These are phyloP conservation scores for Drosophila setifemur DNA, from an alignment of 1,140 invertebrate species.

Conservation along the genomic window DNA sequence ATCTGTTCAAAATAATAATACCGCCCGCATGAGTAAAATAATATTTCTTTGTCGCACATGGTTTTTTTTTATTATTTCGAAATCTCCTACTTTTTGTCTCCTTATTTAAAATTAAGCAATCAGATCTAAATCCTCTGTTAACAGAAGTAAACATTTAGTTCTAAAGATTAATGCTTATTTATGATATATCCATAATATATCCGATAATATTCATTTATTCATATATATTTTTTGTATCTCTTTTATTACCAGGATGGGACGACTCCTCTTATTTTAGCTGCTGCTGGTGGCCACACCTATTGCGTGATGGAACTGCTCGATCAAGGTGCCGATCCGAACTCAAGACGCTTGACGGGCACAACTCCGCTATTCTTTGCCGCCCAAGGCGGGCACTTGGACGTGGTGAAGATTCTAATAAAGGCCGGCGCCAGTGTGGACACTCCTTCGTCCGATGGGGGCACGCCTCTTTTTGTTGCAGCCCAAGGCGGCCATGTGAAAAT, in stretches of 20 bases:
- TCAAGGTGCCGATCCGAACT: conserved; percentile 93
- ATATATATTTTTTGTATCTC: too few relatives aligned
- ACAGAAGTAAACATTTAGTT: too few relatives aligned
- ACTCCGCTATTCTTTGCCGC: conserved; percentile 95
- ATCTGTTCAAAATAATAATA: too few relatives aligned
- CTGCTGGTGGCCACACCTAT: conserved; percentile 93
- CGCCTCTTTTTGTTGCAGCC: conserved; percentile 94
- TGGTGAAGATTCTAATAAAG: conserved; percentile 89
- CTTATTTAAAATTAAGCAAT: too few relatives aligned
- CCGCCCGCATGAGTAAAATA: too few relatives aligned
- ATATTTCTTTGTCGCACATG: too few relatives aligned
- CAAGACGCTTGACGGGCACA: conserved; percentile 92
- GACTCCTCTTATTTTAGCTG: conserved; percentile 94
- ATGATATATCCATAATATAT: too few relatives aligned
- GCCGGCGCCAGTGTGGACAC: conserved; percentile 90
- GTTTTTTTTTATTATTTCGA: too few relatives aligned
- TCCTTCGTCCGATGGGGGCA: conserved; percentile 95
- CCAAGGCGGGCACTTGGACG: conserved; percentile 93
- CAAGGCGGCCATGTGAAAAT: conserved; percentile 95
- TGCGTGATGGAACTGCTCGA: conserved; percentile 93
- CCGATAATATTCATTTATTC: too few relatives aligned
- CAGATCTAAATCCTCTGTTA: too few relatives aligned
- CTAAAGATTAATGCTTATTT: too few relatives aligned
- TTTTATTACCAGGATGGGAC: conserved; percentile 90
- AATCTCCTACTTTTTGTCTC: too few relatives aligned